Evolutionary conservation across 2,888 invertebrate genomes (phyloP), one percentile per base, ranked within the genome.

Genomic region (Conchocele bisecta): DNA sequence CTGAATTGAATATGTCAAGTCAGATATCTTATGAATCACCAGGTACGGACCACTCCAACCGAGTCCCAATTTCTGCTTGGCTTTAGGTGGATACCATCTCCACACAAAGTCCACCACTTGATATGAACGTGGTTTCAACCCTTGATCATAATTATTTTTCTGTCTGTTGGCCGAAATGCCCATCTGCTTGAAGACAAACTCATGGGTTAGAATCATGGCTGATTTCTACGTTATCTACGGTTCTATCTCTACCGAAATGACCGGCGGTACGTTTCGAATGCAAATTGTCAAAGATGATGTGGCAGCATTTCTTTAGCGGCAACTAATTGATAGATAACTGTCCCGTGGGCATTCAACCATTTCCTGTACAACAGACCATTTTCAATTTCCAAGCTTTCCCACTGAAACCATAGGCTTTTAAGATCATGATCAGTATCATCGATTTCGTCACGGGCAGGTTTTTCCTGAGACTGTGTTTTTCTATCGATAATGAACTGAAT

Each of bases 371-470:
- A 22, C 6, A 51, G 3, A 13, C 33, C 51, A 51, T 31, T 33
- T 31, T 20, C 35, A 3, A 33, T 5, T 31, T 51, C 51, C 13
- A 51, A n/a, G 5, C 20, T 31, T 2, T 51, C 33, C 51, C 51
- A 51, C 17, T 51, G 51, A 31, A 11, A n/a, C 51, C 51, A 51
- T 31, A 51, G 33, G 3, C 20, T 22, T n/a, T 31, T 51, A 11
- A 31, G 1, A 6, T 1, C n/a, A 29, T 6, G 4, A n/a, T 51
- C 22, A 4, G 51, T 13, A 11, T 51, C 2, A 15, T n/a, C 17
- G 20, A 5, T n/a, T 2, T 51, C 51, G 9, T 31, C 2, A 1
- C 6, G 33, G 3, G n/a, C 2, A 3, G 51, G 51, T 31, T 33
- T 31, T n/a, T n/a, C n/a, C 1, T n/a, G 5, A 51, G 20, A 9